Conservation (phyloP, 2,888 invertebrate genomes). For the Synergus laeviventris region DNA sequence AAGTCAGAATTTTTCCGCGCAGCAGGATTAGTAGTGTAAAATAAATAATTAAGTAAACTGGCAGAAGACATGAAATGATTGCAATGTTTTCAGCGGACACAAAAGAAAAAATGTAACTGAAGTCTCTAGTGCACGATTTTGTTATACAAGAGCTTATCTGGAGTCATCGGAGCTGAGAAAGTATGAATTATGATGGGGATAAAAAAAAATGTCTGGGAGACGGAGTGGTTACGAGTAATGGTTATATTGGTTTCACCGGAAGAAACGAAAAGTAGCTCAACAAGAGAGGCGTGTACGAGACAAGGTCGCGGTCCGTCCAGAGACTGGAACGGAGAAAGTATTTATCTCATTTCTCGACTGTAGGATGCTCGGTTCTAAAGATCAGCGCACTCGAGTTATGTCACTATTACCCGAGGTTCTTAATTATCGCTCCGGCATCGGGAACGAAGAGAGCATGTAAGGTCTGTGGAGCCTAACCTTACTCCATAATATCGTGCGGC, state of each 20-base stretch:
- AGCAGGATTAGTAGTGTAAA: background rate
- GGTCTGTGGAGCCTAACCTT: background rate
- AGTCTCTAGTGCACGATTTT: background rate
- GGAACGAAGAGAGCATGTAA: constrained; percentile 27
- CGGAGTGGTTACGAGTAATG: background rate
- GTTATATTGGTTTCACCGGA: constrained; percentile 51
- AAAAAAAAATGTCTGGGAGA: constrained; percentile 32
- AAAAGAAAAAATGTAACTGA: constrained; percentile 43
- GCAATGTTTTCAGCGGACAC: constrained; percentile 51
- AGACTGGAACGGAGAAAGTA: constrained; percentile 51
- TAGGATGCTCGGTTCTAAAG: constrained; percentile 44
- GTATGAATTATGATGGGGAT: constrained; percentile 24
- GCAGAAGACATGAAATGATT: too few species aligned
- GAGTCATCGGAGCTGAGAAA: constrained; percentile 23
- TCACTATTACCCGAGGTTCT: constrained; percentile 45
- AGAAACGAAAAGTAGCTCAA: constrained; percentile 52
- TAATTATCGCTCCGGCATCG: constrained; percentile 44
- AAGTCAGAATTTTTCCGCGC: constrained; percentile 41
- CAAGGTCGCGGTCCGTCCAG: constrained; percentile 52
- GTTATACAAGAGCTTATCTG: constrained; percentile 31
- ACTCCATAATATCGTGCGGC: constrained; percentile 16
- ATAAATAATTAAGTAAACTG: too few species aligned
- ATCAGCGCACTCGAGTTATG: constrained; percentile 46
- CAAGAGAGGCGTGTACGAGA: constrained; percentile 45
- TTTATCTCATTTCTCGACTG: constrained; percentile 49